phyloP scores from a whole-genome alignment of 2,888 invertebrate species.

The Pharmacophagus antenor region DNA sequence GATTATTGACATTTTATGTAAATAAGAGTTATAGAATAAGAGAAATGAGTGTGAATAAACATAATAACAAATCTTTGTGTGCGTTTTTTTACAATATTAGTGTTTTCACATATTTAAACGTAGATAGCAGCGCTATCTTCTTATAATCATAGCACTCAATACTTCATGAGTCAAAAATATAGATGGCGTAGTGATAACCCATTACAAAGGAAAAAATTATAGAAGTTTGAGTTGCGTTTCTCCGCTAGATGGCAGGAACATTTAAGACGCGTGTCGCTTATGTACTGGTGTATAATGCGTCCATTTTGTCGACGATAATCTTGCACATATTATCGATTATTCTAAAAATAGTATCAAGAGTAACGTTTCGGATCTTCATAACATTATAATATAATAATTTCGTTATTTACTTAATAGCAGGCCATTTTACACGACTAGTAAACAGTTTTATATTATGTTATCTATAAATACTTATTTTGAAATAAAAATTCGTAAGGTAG shows the following conservation, averaged over 20 bases:
- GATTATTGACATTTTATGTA: too few relatives aligned
- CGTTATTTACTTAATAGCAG: too few relatives aligned
- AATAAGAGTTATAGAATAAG: too few relatives aligned
- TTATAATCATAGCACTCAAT: neutral
- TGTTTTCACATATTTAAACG: neutral
- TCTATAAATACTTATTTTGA: too few relatives aligned
- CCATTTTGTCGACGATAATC: conserved; percentile 1
- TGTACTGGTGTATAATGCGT: neutral
- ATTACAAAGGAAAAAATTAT: neutral
- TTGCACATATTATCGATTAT: neutral
- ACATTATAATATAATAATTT: too few relatives aligned
- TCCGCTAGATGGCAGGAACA: conserved; percentile 5
- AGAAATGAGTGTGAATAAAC: neutral
- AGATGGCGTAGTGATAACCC: conserved; percentile 28
- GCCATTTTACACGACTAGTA: too few relatives aligned
- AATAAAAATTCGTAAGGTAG: too few relatives aligned
- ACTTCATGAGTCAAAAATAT: neutral
- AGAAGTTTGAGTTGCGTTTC: neutral
- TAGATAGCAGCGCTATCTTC: neutral
- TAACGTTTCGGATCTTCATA: neutral
- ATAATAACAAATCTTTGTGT: neutral
- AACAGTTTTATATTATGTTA: too few relatives aligned
- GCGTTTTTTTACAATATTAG: too few relatives aligned
- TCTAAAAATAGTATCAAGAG: neutral
- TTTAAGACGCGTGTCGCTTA: neutral